Evolutionary conservation across 30 jellyfish, hydroid and myxozoan species (phyloP), one percentile per base, ranked within the genome.

Genomic region (Mastigias papua): DNA sequence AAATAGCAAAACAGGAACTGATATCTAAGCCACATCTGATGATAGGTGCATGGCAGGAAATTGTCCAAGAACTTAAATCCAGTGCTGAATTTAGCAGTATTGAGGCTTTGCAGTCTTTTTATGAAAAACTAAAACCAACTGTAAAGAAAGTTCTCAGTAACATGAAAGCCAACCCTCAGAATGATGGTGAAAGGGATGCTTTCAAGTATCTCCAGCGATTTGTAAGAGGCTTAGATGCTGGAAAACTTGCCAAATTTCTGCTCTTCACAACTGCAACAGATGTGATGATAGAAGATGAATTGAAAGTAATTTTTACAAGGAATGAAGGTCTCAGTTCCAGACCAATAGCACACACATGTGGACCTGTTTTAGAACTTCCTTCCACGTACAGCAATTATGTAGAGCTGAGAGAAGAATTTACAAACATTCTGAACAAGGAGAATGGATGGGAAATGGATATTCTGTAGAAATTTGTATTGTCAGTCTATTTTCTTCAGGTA

Each of bases 331-430:
- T 69, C 65, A 75, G 70, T 63, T 49, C 81, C 50, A 70, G 93
- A 51, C 93, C 93, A 67, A 82, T 82, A 30, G 92, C 92, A 48
- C 92, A 82, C 75, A 82, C 92, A 66, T 82, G 92, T 82, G 92
- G 92, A 48, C 92, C 92, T 19, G 67, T 82, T 50, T 72, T 66
- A 26, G 92, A 82, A 50, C 84, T 82, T 48, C 86, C 86, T 26
- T 70, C 92, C 49, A 82, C 92, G 29, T 82, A 82, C 63, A 68
- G 60, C 69, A 66, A 37, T 51, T 82, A 50, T 48, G 86, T 35
- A 26, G 92, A 82, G 65, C 92, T 82, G 67, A 67, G 92, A 34
- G 75, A 82, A 57, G 92, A 82, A 72, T 82, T 82, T 58, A 67
- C 83, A 58, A 34, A 82, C 78, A 51, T 82, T 20, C 71, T 80